Conservation (phyloP, 2,888 invertebrate genomes). For the Lacanobia wlatinum region DNA sequence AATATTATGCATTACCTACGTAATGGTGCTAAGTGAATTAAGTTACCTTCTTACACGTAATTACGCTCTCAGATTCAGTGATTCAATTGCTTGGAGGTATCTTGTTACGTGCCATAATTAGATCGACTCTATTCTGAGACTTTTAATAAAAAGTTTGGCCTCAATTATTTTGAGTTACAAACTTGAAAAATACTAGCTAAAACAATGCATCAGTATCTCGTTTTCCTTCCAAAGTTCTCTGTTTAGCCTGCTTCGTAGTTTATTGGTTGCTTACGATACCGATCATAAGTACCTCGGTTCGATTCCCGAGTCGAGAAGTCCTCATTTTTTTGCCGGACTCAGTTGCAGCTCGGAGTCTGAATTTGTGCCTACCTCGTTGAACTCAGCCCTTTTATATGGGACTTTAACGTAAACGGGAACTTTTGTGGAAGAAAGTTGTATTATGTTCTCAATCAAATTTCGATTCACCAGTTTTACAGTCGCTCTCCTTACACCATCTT, state of each 20-base stretch:
- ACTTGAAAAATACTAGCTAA: too few relatives aligned
- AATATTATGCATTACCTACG: not conserved
- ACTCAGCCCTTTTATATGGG: too few relatives aligned
- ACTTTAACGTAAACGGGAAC: not conserved
- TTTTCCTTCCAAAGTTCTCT: too few relatives aligned
- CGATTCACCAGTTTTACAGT: not conserved
- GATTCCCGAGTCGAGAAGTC: not conserved
- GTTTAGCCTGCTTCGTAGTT: not conserved
- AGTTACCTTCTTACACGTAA: slow-evolving; percentile 7
- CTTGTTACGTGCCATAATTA: slow-evolving; percentile 7
- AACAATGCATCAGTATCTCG: too few relatives aligned
- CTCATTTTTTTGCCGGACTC: not conserved
- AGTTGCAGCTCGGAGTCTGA: not conserved
- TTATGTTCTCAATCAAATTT: not conserved
- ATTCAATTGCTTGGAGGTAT: slow-evolving; percentile 21
- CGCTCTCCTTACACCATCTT: not conserved
- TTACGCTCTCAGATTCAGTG: slow-evolving; percentile 8
- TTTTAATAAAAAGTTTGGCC: not conserved
- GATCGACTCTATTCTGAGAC: not conserved
- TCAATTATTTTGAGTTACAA: too few relatives aligned
- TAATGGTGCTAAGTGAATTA: not conserved
- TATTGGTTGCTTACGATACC: not conserved
- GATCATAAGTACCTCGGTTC: not conserved
- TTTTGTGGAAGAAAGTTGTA: too few relatives aligned
- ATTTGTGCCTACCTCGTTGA: not conserved